These are phyloP conservation scores for Rhopalosiphum padi DNA, from an alignment of 1,140 invertebrate genomes.

Conservation along the genomic window DNA sequence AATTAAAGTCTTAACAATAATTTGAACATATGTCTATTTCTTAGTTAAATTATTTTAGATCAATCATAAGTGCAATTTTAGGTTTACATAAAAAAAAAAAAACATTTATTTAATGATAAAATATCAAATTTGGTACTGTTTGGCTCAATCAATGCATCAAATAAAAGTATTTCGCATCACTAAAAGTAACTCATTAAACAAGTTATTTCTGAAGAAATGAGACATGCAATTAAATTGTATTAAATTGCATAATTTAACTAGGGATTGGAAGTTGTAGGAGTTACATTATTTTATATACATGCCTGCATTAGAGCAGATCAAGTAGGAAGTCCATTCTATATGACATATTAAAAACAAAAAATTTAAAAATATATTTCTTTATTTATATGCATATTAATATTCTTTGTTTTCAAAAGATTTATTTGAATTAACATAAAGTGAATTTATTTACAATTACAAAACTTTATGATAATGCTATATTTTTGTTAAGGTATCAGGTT, in stretches of 20 bases:
- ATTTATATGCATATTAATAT: too few relatives aligned
- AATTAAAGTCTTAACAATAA: background rate
- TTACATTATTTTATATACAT: background rate
- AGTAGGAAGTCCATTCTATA: background rate
- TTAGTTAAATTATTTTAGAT: background rate
- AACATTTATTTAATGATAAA: background rate
- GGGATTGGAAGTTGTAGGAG: background rate
- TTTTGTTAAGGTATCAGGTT: too few relatives aligned
- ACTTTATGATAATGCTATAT: too few relatives aligned
- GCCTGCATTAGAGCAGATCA: background rate
- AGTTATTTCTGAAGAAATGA: background rate
- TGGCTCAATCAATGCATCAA: background rate
- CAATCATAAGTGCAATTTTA: too few relatives aligned
- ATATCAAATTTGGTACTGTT: background rate
- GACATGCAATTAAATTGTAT: background rate
- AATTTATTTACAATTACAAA: too few relatives aligned
- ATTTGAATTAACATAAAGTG: too few relatives aligned
- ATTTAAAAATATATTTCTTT: background rate
- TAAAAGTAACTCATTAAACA: background rate
- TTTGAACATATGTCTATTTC: background rate
- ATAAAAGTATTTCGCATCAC: background rate
- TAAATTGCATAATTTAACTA: background rate
- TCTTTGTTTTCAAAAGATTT: too few relatives aligned
- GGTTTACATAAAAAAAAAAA: background rate
- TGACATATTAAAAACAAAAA: background rate